Conservation (phyloP, 2,797 vertebrate genomes). For the Semotilus atromaculatus region DNA sequence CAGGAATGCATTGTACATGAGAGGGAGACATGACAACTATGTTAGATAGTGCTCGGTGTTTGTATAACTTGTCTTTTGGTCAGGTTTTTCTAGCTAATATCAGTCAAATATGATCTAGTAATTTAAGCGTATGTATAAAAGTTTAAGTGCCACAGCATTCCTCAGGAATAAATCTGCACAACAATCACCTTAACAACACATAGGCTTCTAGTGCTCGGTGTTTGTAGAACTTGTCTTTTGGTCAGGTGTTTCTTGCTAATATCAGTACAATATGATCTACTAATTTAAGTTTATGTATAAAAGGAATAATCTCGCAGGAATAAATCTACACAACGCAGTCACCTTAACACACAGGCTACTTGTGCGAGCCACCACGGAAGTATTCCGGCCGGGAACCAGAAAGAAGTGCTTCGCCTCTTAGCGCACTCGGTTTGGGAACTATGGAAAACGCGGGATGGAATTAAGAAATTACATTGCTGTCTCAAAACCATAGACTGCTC, state of each 20-base stretch:
- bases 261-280: background rate
- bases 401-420: constrained; percentile 62
- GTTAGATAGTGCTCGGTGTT: constrained; percentile 58
- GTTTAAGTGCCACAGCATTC: background rate
- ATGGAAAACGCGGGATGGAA: constrained; percentile 60
- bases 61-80: constrained; percentile 31
- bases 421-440: constrained; percentile 53
- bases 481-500: background rate
- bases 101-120: background rate
- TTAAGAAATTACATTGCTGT: background rate
- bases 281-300: background rate
- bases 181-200: constrained; percentile 60
- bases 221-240: constrained; percentile 39
- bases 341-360: constrained; percentile 56
- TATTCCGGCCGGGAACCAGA: constrained; percentile 54
- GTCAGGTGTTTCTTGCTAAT: constrained; percentile 2
- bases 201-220: constrained; percentile 36
- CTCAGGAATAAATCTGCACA: constrained; percentile 34
- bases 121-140: background rate
- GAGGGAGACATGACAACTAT: constrained; percentile 65
- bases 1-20: constrained; percentile 68
- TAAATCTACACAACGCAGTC: constrained; percentile 53
- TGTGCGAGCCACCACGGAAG: constrained; percentile 63
- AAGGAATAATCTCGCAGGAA: background rate
- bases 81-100: constrained; percentile 9